Evolutionary conservation across 53 echinoderm and acorn worm species (phyloP).

Genomic region (Echinometra lucunter): DNA sequence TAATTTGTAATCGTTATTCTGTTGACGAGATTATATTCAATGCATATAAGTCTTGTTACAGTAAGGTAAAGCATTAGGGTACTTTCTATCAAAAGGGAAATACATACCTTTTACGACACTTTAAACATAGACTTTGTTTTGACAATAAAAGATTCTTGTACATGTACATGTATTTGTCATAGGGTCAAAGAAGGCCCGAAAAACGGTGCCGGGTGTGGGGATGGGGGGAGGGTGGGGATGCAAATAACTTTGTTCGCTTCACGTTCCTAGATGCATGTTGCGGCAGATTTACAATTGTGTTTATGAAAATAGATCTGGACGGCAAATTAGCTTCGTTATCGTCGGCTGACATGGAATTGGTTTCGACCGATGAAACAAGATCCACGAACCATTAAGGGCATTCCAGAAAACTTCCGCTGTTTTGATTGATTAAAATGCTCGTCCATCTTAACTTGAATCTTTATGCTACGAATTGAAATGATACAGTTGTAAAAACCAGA

Average conservation of each 20-base stretch:
- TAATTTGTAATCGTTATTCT: too few species aligned
- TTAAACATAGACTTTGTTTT: too few species aligned
- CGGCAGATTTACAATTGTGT: constrained; percentile 31
- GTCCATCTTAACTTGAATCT: constrained; percentile 8
- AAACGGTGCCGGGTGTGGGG: neutral
- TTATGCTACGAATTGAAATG: neutral
- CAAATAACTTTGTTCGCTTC: neutral
- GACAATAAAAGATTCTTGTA: too few species aligned
- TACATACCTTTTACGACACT: neutral
- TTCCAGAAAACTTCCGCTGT: constrained; percentile 29
- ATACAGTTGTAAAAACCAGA: constrained; percentile 5
- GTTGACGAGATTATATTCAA: too few species aligned
- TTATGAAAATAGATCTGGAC: constrained; percentile 36
- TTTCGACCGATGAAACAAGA: constrained; percentile 39
- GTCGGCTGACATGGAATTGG: constrained; percentile 37
- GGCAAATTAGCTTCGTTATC: constrained; percentile 52
- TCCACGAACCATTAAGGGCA: constrained; percentile 44
- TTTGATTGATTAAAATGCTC: constrained; percentile 46
- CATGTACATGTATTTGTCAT: neutral
- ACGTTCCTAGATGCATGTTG: neutral
- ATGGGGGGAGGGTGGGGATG: neutral
- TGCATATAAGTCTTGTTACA: too few species aligned
- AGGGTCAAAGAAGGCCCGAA: neutral
- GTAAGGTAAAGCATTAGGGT: neutral
- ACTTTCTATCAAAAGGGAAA: neutral